These are phyloP conservation scores for Malachius bipustulatus DNA, from an alignment of 2,888 invertebrate genomes.

Conservation along the genomic window DNA sequence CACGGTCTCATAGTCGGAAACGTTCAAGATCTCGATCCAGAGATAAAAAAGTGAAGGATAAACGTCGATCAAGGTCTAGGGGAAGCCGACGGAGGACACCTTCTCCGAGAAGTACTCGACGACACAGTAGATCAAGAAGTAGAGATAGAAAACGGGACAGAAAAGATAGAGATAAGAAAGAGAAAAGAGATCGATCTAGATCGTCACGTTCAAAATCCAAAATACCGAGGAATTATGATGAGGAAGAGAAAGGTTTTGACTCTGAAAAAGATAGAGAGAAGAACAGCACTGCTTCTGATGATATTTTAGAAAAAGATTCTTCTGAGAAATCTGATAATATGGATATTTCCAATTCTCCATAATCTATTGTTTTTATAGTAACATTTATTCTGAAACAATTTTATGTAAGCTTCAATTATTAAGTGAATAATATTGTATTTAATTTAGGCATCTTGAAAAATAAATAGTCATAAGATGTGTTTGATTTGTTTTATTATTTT, in stretches of 20 bases:
- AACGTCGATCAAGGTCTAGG: conserved; percentile 39
- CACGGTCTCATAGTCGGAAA: conserved; percentile 47
- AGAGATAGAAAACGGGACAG: conserved; percentile 24
- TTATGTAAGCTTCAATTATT: too few relatives aligned
- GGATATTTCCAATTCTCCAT: conserved; percentile 72
- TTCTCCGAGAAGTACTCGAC: conserved; percentile 30
- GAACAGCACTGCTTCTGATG: conserved; percentile 24
- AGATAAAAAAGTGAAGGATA: conserved; percentile 40
- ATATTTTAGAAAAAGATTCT: conserved; percentile 41
- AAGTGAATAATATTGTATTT: too few relatives aligned
- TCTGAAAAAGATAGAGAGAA: conserved; percentile 31
- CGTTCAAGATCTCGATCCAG: conserved; percentile 43
- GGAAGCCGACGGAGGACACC: conserved; percentile 34
- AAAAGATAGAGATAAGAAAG: conserved; percentile 26
- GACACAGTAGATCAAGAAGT: conserved; percentile 31
- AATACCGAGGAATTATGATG: conserved; percentile 42
- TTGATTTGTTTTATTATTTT: too few relatives aligned
- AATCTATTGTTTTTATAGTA: too few relatives aligned
- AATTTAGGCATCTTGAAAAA: too few relatives aligned
- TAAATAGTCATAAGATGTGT: too few relatives aligned
- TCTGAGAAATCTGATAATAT: conserved; percentile 55
- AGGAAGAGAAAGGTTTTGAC: conserved; percentile 41
- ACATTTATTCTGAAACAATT: too few relatives aligned
- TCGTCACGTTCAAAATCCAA: conserved; percentile 28
- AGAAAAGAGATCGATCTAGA: conserved; percentile 20